phyloP scores from a whole-genome alignment of 1,140 invertebrate species.

The Hyposmocoma kahamanoa region DNA sequence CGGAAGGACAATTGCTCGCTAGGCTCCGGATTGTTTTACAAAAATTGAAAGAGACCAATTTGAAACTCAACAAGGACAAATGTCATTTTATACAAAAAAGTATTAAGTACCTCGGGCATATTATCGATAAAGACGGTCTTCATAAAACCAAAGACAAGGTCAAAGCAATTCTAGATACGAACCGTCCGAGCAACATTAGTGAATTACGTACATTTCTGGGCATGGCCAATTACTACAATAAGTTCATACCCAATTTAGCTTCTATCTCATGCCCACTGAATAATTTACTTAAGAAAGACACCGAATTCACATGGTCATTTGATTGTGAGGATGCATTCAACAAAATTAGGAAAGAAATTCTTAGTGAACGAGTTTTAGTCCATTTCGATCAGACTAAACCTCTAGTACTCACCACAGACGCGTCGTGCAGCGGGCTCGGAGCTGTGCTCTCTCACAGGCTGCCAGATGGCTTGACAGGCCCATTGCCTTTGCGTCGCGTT shows the following conservation, averaged over 20 bases:
- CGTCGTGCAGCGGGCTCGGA: conserved; percentile 44
- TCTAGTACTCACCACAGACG: conserved; percentile 49
- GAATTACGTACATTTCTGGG: background rate
- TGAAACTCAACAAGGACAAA: background rate
- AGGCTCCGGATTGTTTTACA: conserved; percentile 2
- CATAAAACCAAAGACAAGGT: background rate
- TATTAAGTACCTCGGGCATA: background rate
- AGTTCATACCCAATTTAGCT: conserved; percentile 4
- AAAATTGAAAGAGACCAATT: background rate
- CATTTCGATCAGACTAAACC: conserved; percentile 40
- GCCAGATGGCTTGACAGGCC: conserved; percentile 49
- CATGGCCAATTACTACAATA: background rate
- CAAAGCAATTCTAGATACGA: background rate
- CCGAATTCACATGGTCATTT: conserved; percentile 21
- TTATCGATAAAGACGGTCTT: background rate
- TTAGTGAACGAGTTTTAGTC: conserved; percentile 24
- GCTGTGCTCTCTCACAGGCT: conserved; percentile 58
- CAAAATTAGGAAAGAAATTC: conserved; percentile 21
- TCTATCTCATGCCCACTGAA: conserved; percentile 1
- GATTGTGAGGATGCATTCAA: conserved; percentile 24
- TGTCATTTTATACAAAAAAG: background rate
- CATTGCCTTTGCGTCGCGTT: conserved; percentile 61
- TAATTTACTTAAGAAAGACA: conserved; percentile 21
- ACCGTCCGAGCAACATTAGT: background rate
- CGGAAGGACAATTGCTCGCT: conserved; percentile 3